Percentiles rank a stretch among this genome's conserved stretches.
Conservation (phyloP, 2,888 invertebrate genomes). For the Ormyrus pomaceus region DNA sequence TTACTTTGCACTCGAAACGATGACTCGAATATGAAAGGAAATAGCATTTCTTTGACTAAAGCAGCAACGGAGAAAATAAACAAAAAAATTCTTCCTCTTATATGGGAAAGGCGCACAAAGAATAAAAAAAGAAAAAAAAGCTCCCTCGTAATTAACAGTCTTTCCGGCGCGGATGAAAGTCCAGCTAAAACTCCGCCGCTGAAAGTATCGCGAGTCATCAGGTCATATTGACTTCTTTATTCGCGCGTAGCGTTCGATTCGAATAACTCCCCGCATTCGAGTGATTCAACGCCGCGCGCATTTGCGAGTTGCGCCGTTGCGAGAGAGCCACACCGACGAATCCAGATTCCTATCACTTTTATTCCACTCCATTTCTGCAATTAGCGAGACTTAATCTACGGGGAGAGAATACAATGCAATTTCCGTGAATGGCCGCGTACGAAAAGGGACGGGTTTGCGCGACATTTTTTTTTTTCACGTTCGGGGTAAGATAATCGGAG, state of each 20-base stretch:
- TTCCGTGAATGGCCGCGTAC: neutral
- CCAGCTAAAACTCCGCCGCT: neutral
- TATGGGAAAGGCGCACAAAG: neutral
- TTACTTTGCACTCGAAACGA: no score
- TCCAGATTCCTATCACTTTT: slow-evolving; percentile 27
- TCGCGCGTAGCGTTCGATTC: neutral
- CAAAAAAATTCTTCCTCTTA: neutral
- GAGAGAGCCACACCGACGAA: neutral
- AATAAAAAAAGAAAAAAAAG: neutral
- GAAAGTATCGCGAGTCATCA: slow-evolving; percentile 15
- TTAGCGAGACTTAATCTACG: neutral
- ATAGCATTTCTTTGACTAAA: no score
- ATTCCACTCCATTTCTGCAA: slow-evolving; percentile 27
- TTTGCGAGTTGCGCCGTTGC: neutral
- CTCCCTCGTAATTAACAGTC: slow-evolving; percentile 1
- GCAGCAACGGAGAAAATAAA: neutral
- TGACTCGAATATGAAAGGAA: no score
- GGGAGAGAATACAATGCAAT: neutral
- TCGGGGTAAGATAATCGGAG: no score
- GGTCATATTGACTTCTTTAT: slow-evolving; percentile 16
- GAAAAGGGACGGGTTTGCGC: neutral
- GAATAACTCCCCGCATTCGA: neutral
- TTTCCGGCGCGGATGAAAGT: neutral
- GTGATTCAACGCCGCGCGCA: neutral
- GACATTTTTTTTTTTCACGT: no score